Base-by-base conservation (phyloP, 2,797 vertebrate genomes). In the Pelobates cultripes region DNA sequence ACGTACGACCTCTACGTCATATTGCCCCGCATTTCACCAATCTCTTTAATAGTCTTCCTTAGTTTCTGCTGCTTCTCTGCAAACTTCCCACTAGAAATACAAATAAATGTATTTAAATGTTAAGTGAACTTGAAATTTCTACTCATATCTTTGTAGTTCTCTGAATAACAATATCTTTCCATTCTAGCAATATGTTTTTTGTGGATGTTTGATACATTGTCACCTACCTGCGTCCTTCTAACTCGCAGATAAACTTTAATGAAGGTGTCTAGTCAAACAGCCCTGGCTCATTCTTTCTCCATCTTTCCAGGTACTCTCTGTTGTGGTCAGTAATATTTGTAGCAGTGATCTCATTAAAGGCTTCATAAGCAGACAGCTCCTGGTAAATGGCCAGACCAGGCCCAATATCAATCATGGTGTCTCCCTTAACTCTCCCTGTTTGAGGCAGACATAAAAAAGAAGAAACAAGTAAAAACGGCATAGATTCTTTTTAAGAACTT, bases 361-460 rank as follows among this genome's bases (percentile, higher is more conserved):
- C 69, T 42, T 81, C 78, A 75, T 55, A 5, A 3, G 89, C 87
- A 3, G 87, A 91, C 41, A 91, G 87, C 44, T 89, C 76, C 44
- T 87, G 85, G 60, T 91, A 83, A 77, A 93, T 86, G 68, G 85
- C 86, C 61, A 89, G 88, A 0, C 89, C 91, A 0, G 86, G 89
- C 45, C 90, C 91, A 9, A 89, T 88, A 63, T 92, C 89, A 3
- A 90, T 87, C 76, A 92, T 76, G 73, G 86, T 74, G 60, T 86
- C 66, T 8, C 87, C 87, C 68, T 66, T 82, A n/a, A n/a, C n/a
- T n/a, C 28, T 28, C 28, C 28, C 28, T 28, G 28, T 28, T 28
- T 28, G 28, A 28, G 28, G 28, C 28, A 28, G 28, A 28, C 28
- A 28, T 28, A 28, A 28, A 28, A 28, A 28, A 28, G 28, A 28